Base-by-base conservation (phyloP, 2,113 vertebrate genomes). In the Rhombomys opimus region DNA sequence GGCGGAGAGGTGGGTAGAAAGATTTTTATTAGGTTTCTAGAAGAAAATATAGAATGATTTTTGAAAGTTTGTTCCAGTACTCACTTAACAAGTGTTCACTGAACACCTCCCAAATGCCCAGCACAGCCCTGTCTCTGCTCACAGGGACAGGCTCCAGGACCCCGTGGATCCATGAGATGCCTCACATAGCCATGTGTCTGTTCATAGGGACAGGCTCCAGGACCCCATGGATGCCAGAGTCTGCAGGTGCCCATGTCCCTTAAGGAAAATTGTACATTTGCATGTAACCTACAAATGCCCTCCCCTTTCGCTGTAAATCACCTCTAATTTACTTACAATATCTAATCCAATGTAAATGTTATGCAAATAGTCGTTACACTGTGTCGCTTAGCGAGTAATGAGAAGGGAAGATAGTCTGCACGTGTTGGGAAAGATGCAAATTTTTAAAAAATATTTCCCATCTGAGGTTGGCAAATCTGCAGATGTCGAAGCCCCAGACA, bases 41-140 rank as follows among this genome's bases (percentile, higher is more conserved):
- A 73, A 82, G 78, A 95, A 97, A 93, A 70, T 67, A 76, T 1
- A 57, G 14, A 18, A 68, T 46, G 2, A 54, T 23, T 86, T 87
- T 27, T 5, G 11, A 91, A 13, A 57, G 32, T 86, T 50, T 59
- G 9, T 80, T 91, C 57, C 25, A 70, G 18, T 25, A 18, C 30
- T 95, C 84, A 65, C 86, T 94, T 93, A 46, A 57, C 46, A 82
- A 90, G 67, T 50, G 27, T 38, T 92, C 15, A 59, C 38, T 76
- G n/a, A 41, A 70, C 32, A 70, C 13, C 17, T 61, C 11, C 92
- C 59, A 46, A 59, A 38, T 59, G 23, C 25, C 23, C 27, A 50
- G 0, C 27, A 41, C 1, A 38, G 23, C 2, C 30, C 2, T 70
- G 20, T 38, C n/a, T 38, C 32, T 70, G 41, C 86, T 73, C 35